A percentile compares a stretch with the other conserved stretches of the same genome.
These are phyloP conservation scores for Megathymus violae DNA, from an alignment of 1,140 invertebrate species.

Conservation along the genomic window DNA sequence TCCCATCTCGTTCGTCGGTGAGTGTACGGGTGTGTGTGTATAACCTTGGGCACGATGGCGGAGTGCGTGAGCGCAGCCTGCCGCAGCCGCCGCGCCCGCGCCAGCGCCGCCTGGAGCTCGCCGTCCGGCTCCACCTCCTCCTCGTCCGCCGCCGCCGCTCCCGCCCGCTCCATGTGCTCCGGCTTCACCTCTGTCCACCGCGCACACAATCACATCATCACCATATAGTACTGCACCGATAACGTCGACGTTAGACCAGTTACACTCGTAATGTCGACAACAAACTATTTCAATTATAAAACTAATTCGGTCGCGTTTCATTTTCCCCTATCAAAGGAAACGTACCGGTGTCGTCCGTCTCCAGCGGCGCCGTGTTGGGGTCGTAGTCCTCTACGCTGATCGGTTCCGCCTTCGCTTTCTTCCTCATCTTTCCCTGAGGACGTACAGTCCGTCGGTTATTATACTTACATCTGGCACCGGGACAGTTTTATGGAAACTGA, in stretches of 20 bases:
- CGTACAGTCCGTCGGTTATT: too few species aligned
- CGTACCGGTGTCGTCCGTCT: conserved; percentile 78
- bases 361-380: conserved; percentile 58
- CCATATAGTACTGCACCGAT: too few species aligned
- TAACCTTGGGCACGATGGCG: conserved; percentile 59
- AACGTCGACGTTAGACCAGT: too few species aligned
- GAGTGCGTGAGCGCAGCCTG: conserved; percentile 42
- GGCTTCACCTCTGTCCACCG: conserved; percentile 75
- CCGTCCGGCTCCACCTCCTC: conserved; percentile 89
- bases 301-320: too few species aligned
- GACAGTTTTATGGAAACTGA: too few species aligned
- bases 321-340: too few species aligned
- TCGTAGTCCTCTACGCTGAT: conserved; percentile 77
- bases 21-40: too few species aligned
- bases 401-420: conserved; percentile 81
- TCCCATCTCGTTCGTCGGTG: too few species aligned
- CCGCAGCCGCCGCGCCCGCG: conserved; percentile 64
- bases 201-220: conserved; percentile 1
- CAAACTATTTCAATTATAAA: too few species aligned
- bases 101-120: conserved; percentile 86
- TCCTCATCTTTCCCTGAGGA: conserved; percentile 81
- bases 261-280: too few species aligned
- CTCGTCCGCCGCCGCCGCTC: conserved; percentile 91
- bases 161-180: conserved; percentile 85
- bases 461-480: too few species aligned